Conservation (phyloP, 2,113 vertebrate species). For the Eclectus roratus region DNA sequence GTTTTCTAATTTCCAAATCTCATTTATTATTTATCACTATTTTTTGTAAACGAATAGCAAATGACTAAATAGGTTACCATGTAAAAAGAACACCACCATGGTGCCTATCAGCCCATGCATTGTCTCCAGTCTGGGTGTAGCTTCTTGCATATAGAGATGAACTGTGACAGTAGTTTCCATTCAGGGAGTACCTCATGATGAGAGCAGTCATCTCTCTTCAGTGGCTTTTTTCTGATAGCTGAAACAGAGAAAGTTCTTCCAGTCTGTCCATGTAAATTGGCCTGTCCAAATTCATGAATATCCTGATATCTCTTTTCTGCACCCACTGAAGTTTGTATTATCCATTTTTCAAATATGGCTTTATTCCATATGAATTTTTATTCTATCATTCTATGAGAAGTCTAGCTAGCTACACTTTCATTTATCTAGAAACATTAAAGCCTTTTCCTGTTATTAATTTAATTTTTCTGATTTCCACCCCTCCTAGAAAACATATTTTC, state of each 20-base stretch:
- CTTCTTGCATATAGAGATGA: not conserved
- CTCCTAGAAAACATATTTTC: not conserved
- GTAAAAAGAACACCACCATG: not conserved
- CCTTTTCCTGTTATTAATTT: not conserved
- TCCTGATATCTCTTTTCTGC: not conserved
- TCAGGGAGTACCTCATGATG: not conserved
- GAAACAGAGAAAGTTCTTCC: not conserved
- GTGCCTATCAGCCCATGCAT: accelerated
- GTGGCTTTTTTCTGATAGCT: not conserved
- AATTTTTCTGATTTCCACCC: not conserved
- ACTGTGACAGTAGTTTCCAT: not conserved
- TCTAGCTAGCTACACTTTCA: not conserved
- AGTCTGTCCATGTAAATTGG: not conserved
- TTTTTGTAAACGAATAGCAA: no score
- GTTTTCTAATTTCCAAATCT: not conserved
- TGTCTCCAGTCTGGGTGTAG: not conserved
- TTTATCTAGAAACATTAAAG: not conserved
- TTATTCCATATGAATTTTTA: not conserved
- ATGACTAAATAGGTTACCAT: not conserved
- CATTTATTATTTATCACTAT: not conserved
- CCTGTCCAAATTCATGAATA: not conserved
- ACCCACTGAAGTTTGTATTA: not conserved
- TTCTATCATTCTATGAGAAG: not conserved
- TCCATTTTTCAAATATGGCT: not conserved
- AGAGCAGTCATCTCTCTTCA: not conserved